These are phyloP conservation scores for Drosophila albomicans DNA, from an alignment of 1,140 invertebrate species.

Conservation along the genomic window DNA sequence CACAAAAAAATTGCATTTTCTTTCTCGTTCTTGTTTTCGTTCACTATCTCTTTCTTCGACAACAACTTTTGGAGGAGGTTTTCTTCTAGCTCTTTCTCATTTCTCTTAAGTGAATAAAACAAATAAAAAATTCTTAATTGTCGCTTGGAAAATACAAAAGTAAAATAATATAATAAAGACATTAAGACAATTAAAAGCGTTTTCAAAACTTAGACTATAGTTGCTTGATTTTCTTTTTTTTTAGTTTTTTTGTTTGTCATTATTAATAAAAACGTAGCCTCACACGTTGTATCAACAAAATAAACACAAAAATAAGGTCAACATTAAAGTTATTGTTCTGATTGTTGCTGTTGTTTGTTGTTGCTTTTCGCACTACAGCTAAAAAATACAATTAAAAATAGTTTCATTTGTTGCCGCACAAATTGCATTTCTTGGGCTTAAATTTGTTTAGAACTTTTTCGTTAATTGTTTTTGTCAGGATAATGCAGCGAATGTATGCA, in stretches of 20 bases:
- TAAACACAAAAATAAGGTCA: slow-evolving; percentile 27
- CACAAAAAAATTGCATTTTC: slow-evolving; percentile 80
- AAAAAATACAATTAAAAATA: slow-evolving; percentile 35
- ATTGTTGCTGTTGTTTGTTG: slow-evolving; percentile 19
- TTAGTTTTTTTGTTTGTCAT: background rate
- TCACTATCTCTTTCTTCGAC: slow-evolving; percentile 22
- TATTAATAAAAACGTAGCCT: slow-evolving; percentile 36
- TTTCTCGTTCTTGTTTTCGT: slow-evolving; percentile 41
- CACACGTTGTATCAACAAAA: slow-evolving; percentile 43
- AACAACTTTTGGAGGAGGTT: slow-evolving; percentile 55
- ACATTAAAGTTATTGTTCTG: slow-evolving; percentile 1
- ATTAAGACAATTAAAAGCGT: slow-evolving; percentile 44
- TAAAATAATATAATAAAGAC: slow-evolving; percentile 18
- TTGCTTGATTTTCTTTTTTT: slow-evolving; percentile 1
- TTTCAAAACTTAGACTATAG: slow-evolving; percentile 33
- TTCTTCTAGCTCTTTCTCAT: slow-evolving; percentile 5
- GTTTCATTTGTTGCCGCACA: slow-evolving; percentile 34
- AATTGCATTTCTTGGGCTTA: slow-evolving; percentile 35
- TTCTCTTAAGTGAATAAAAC: slow-evolving; percentile 10
- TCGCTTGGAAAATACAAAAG: slow-evolving; percentile 16
- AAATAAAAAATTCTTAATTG: slow-evolving; percentile 30
- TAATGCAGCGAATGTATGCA: background rate
- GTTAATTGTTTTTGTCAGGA: slow-evolving; percentile 8
- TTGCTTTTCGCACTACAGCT: slow-evolving; percentile 15
- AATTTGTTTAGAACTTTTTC: slow-evolving; percentile 27